A percentile compares a stretch with the other conserved stretches of the same genome.
Evolutionary conservation across 1,140 invertebrate species (phyloP).

Genomic region (Listronotus bonariensis): DNA sequence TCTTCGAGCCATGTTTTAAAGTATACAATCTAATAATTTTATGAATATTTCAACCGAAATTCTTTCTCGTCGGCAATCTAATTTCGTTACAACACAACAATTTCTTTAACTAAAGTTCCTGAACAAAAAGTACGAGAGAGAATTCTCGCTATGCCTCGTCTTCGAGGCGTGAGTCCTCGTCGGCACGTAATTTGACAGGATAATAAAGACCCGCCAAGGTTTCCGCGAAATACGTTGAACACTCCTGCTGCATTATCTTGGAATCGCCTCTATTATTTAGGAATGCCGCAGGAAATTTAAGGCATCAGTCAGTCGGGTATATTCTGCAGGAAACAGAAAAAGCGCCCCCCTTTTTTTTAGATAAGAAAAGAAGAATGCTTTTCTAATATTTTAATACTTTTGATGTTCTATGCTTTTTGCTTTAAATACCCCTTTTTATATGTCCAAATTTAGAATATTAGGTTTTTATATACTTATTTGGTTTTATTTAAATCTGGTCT

Average conservation of each 20-base stretch:
- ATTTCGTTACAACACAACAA: slow-evolving; percentile 8
- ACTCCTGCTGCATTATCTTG: slow-evolving; percentile 36
- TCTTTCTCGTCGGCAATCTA: neutral
- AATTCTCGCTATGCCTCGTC: slow-evolving; percentile 33
- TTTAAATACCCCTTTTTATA: too few relatives aligned
- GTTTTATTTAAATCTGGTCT: too few relatives aligned
- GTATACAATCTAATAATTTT: neutral
- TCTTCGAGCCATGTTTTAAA: too few relatives aligned
- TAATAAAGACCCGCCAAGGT: slow-evolving; percentile 38
- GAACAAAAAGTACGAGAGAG: slow-evolving; percentile 19
- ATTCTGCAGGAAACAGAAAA: slow-evolving; percentile 20
- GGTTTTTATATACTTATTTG: too few relatives aligned
- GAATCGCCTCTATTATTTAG: slow-evolving; percentile 39
- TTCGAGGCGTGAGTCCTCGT: slow-evolving; percentile 32
- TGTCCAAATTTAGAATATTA: too few relatives aligned
- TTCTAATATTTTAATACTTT: too few relatives aligned
- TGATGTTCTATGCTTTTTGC: too few relatives aligned
- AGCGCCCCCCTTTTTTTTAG: neutral
- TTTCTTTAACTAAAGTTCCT: slow-evolving; percentile 13
- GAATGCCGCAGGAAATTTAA: slow-evolving; percentile 36
- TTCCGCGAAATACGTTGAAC: slow-evolving; percentile 37
- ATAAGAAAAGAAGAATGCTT: neutral
- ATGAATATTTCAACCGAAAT: slow-evolving; percentile 5
- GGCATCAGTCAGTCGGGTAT: slow-evolving; percentile 18
- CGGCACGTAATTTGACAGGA: slow-evolving; percentile 39